These are phyloP conservation scores for Lycaon pictus DNA, from an alignment of 2,113 vertebrate species.

Conservation along the genomic window DNA sequence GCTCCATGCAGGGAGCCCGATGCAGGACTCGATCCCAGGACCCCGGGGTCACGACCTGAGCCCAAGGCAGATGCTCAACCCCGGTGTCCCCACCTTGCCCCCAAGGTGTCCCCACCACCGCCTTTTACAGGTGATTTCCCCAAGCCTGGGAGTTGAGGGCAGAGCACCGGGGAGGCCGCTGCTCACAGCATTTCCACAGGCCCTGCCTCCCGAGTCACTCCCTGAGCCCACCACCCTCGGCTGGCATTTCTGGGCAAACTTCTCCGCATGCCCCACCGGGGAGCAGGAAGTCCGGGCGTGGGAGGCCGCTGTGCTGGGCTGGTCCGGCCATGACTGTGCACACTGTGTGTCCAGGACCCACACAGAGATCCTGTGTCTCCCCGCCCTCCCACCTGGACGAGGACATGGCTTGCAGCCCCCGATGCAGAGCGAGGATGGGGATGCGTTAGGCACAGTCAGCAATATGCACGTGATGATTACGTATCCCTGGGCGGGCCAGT, in stretches of 20 bases:
- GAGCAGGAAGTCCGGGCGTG: not conserved
- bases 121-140: accelerated
- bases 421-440: not conserved
- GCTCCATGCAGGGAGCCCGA: too few relatives aligned
- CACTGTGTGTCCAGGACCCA: not conserved
- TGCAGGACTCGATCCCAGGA: too few relatives aligned
- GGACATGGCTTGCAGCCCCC: not conserved
- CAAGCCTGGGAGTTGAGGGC: too few relatives aligned
- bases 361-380: too few relatives aligned
- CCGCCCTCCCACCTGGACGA: not conserved
- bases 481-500: not conserved
- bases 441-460: not conserved
- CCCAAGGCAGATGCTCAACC: too few relatives aligned
- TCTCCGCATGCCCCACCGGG: not conserved
- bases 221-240: not conserved
- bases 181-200: too few relatives aligned
- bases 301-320: not conserved
- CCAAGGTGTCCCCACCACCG: not conserved
- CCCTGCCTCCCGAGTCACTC: too few relatives aligned
- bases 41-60: too few relatives aligned
- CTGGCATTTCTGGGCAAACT: not conserved
- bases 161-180: too few relatives aligned
- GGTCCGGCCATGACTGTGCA: too few relatives aligned
- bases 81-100: too few relatives aligned
- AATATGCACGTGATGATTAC: not conserved